phyloP scores from a whole-genome alignment of 2,113 vertebrate genomes.

The Maccullochella peelii region DNA sequence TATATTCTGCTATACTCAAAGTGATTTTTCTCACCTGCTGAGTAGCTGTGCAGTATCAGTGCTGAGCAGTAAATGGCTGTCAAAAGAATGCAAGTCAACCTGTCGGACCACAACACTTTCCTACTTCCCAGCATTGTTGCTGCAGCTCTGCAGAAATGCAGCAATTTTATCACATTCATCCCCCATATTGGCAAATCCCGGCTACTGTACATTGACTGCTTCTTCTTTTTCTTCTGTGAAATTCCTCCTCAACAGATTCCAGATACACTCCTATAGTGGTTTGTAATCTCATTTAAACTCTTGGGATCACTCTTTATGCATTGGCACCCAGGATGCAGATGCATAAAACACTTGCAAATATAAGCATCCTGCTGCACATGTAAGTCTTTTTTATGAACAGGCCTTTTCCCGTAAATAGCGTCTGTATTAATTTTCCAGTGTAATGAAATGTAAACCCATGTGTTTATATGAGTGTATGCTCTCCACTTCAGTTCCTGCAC shows the following conservation, averaged over 20 bases:
- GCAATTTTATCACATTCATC: conserved; percentile 12
- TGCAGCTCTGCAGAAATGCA: conserved; percentile 5
- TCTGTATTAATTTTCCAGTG: neutral
- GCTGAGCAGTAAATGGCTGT: conserved; percentile 8
- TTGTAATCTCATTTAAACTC: neutral
- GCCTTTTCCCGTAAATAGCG: neutral
- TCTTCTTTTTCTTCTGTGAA: neutral
- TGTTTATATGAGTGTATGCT: neutral
- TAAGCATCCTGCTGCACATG: neutral
- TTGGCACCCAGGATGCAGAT: neutral
- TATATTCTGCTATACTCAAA: too few relatives aligned
- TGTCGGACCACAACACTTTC: neutral
- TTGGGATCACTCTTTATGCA: neutral
- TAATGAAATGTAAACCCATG: neutral
- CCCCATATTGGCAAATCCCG: neutral
- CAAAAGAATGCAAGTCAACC: conserved; percentile 14
- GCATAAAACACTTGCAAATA: neutral
- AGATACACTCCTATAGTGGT: neutral
- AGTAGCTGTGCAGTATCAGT: conserved; percentile 6
- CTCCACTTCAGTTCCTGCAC: conserved; percentile 11
- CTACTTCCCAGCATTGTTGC: conserved; percentile 18
- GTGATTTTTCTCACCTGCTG: conserved; percentile 12
- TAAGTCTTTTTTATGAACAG: neutral
- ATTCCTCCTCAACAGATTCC: neutral
- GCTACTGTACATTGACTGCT: neutral